phyloP scores from a whole-genome alignment of 30 jellyfish, hydroid and myxozoan genomes.

The Hydractinia echinata region DNA sequence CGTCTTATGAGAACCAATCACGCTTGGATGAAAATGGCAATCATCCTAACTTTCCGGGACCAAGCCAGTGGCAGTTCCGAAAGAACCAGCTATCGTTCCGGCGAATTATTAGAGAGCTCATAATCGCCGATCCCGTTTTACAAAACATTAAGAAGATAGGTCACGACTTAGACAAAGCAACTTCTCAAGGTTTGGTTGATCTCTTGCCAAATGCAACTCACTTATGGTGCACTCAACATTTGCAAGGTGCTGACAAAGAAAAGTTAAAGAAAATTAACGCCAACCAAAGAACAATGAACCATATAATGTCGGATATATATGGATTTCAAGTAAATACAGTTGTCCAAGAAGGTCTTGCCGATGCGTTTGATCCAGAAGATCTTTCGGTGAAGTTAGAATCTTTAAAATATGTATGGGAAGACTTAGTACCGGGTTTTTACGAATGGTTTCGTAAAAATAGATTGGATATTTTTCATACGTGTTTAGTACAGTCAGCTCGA shows the following conservation, averaged over 20 bases:
- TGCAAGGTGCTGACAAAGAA: slow-evolving; percentile 41
- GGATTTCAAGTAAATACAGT: slow-evolving; percentile 30
- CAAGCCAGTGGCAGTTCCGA: no score
- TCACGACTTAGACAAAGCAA: slow-evolving; percentile 51
- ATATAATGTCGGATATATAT: slow-evolving; percentile 54
- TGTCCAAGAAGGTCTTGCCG: slow-evolving; percentile 44
- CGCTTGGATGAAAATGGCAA: no score
- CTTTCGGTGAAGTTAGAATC: slow-evolving; percentile 22
- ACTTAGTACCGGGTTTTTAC: no score
- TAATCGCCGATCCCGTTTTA: slow-evolving; percentile 34
- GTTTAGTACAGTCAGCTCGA: no score
- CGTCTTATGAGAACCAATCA: no score
- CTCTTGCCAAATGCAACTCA: slow-evolving; percentile 29
- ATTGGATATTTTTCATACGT: no score
- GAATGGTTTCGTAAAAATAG: no score
- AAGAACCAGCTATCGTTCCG: slow-evolving; percentile 33
- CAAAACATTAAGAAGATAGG: slow-evolving; percentile 34
- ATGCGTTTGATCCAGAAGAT: slow-evolving; percentile 23
- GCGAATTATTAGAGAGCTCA: slow-evolving; percentile 39
- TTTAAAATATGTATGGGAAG: slow-evolving; percentile 32
- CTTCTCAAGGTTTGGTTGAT: slow-evolving; percentile 30
- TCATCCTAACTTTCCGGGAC: no score
- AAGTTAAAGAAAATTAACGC: slow-evolving; percentile 40
- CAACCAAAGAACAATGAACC: slow-evolving; percentile 36
- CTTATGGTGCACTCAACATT: slow-evolving; percentile 51